Base-by-base conservation (phyloP, 2,888 invertebrate species). In the Cataglyphis livida region DNA sequence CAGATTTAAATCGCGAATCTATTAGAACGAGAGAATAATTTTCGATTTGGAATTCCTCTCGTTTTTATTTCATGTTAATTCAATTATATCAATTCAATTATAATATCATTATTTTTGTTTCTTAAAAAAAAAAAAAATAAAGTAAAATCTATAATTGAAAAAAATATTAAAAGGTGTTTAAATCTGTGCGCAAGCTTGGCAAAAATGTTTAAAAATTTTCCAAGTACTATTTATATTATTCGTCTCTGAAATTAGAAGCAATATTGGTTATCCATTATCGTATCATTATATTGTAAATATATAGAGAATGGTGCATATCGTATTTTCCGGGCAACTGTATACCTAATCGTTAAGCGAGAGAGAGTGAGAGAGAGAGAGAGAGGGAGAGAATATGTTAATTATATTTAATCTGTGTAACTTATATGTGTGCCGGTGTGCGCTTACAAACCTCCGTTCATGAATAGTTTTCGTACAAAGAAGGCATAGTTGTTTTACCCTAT, bases 311-410 rank as follows among this genome's bases (percentile, higher is more conserved):
- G 10, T 32, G 15, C 38, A 10, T 1, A 15, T 1, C n/a, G 28
- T 57, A 51, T 51, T 51, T 7, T 76, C 10, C 5, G 28, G 7
- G 15, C 10, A 32, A 38, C 21, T n/a, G 41, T 4, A n/a, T n/a
- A 18, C 18, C 0, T 59, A 35, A 78, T 21, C 25, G 35, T 48
- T 25, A 51, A 51, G 51, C 12, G 48, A 51, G 41, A 32, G 44
- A 25, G 61, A 83, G 82, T 65, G 64, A 28, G 28, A 28, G 0
- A 32, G 32, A 32, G 32, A 32, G 32, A 32, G 0, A 0, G 35
- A 35, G 44, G 0, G 21, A 21, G 44, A 25, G 62, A 85, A 84
- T 70, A 61, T 61, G 81, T 73, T 82, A 87, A 88, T 87, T 76
- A 84, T 76, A 73, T 61, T 48, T 81, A 82, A 85, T 81, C 61